Evolutionary conservation across 2,888 invertebrate genomes (phyloP).

Genomic region (Cristatella mucedo): DNA sequence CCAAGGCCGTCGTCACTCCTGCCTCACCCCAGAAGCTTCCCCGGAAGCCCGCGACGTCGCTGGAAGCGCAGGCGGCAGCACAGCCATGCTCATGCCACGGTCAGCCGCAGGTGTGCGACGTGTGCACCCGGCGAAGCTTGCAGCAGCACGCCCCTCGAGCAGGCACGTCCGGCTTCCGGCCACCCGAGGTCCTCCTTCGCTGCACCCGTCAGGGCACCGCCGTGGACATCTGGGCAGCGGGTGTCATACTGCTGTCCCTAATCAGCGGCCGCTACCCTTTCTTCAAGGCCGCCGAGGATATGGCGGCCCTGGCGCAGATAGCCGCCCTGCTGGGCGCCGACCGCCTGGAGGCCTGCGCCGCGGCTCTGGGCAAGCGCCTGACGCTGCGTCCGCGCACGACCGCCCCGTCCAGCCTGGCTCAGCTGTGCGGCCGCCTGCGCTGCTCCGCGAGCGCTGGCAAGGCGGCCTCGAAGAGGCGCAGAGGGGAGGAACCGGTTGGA

Average conservation of each 20-base stretch:
- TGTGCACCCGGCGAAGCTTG: slow-evolving; percentile 43
- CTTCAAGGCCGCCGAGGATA: slow-evolving; percentile 63
- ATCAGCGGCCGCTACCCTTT: slow-evolving; percentile 66
- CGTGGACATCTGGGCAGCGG: slow-evolving; percentile 75
- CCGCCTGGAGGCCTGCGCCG: slow-evolving; percentile 52
- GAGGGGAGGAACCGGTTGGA: too few species aligned
- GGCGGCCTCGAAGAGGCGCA: too few species aligned
- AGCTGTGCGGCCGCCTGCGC: background rate
- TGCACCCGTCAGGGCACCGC: slow-evolving; percentile 61
- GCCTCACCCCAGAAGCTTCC: too few species aligned
- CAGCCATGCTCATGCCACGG: slow-evolving; percentile 55
- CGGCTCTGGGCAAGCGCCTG: slow-evolving; percentile 46
- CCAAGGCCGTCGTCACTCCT: too few species aligned
- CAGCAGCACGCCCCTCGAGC: slow-evolving; percentile 58
- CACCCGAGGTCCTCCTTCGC: slow-evolving; percentile 62
- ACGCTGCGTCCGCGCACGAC: background rate
- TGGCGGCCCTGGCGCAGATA: slow-evolving; percentile 64
- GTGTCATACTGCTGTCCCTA: slow-evolving; percentile 62
- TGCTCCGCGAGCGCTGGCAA: too few species aligned
- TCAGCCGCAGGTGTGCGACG: slow-evolving; percentile 50
- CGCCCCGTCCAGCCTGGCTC: background rate
- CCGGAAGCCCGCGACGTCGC: too few species aligned
- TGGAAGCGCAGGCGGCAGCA: too few species aligned
- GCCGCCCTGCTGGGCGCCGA: slow-evolving; percentile 59
- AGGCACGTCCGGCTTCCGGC: slow-evolving; percentile 74